These are phyloP conservation scores for Eremophila alpestris DNA, from an alignment of 2,797 vertebrate genomes.

Conservation along the genomic window DNA sequence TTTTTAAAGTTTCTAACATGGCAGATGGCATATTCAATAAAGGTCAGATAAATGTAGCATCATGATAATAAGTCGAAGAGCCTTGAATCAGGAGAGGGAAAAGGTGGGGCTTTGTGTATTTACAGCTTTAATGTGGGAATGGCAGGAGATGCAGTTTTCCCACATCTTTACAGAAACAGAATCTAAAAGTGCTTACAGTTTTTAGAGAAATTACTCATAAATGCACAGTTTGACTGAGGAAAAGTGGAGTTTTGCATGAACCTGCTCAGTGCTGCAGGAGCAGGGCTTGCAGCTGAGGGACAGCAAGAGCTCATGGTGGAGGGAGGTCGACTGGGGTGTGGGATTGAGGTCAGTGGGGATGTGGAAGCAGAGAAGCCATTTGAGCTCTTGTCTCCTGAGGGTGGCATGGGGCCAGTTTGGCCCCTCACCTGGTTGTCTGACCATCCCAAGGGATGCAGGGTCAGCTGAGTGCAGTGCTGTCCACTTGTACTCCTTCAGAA, in stretches of 20 bases:
- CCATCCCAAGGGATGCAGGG: background rate
- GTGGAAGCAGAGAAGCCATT: background rate
- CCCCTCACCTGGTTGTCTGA: background rate
- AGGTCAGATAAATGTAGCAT: constrained; percentile 40
- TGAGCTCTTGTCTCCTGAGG: background rate
- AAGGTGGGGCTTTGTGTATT: background rate
- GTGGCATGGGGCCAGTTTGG: background rate
- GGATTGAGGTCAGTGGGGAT: background rate
- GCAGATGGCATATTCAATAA: constrained; percentile 32
- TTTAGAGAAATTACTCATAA: background rate
- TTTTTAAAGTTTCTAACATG: constrained; percentile 15
- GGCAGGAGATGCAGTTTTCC: background rate
- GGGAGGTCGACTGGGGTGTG: accelerated
- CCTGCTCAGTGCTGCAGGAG: background rate
- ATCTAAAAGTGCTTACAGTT: background rate
- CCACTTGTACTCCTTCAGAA: background rate
- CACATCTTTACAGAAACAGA: background rate
- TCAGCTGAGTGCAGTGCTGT: background rate
- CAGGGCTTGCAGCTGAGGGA: background rate
- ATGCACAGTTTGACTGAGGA: background rate
- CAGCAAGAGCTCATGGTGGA: background rate
- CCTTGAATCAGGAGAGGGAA: background rate
- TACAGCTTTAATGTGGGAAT: background rate
- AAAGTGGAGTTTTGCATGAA: background rate
- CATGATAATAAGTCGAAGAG: background rate